Conservation (phyloP, 2,113 vertebrate genomes). For the Okapia johnstoni region DNA sequence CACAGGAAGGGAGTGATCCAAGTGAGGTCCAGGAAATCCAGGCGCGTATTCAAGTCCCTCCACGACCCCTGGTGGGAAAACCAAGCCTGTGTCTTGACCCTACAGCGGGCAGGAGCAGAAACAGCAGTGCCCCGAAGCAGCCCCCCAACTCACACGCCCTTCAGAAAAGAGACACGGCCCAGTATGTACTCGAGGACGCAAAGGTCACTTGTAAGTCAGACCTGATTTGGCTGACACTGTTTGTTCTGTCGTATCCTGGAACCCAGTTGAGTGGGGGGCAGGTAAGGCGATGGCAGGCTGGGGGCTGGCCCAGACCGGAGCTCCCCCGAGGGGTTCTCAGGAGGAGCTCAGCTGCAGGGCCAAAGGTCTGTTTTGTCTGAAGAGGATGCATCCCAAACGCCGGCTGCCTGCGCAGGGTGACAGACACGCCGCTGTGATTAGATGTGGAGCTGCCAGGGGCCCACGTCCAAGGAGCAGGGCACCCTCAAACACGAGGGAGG, state of each 20-base stretch:
- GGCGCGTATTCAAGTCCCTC: neutral
- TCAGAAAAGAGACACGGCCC: neutral
- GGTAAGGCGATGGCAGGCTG: neutral
- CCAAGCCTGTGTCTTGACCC: neutral
- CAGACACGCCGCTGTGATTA: rapidly evolving
- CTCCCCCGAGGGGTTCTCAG: rapidly evolving
- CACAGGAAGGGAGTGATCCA: rapidly evolving
- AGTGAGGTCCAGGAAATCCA: constrained; percentile 9
- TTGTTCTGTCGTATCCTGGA: neutral
- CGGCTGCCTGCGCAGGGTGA: rapidly evolving
- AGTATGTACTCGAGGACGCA: neutral
- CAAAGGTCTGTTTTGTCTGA: rapidly evolving
- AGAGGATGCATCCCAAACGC: rapidly evolving
- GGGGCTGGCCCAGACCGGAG: neutral
- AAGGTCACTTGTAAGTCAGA: neutral
- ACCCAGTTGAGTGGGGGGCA: neutral
- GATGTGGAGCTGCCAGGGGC: rapidly evolving
- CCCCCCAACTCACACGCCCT: rapidly evolving
- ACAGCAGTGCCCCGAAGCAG: neutral
- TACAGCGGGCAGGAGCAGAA: neutral
- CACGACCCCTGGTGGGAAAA: neutral
- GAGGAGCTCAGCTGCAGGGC: neutral
- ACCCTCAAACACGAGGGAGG: rapidly evolving
- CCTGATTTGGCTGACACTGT: neutral
- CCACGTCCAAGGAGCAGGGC: rapidly evolving